phyloP scores from a whole-genome alignment of 2,113 vertebrate species.

The Bungarus multicinctus region DNA sequence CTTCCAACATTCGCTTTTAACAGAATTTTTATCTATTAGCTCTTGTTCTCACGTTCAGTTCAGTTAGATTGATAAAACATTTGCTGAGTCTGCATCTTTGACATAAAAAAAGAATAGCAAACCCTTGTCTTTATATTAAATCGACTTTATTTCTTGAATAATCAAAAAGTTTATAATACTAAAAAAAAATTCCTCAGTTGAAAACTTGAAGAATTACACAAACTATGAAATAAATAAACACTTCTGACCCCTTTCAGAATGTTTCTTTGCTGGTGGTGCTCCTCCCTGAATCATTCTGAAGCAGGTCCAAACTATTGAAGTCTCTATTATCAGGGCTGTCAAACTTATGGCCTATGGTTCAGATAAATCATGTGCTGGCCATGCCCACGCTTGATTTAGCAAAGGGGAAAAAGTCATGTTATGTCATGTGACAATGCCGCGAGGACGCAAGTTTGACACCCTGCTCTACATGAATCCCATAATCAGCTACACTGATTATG shows the following conservation, averaged over 20 bases:
- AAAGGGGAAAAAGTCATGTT: too few species aligned
- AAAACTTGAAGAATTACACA: background rate
- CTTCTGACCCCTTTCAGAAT: accelerated
- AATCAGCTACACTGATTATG: background rate
- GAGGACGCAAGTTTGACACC: too few species aligned
- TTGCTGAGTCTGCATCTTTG: background rate
- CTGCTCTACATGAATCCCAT: background rate
- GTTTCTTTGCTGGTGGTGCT: background rate
- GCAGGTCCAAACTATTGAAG: background rate
- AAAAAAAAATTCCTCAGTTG: background rate
- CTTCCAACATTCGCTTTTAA: too few species aligned
- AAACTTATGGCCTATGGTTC: too few species aligned
- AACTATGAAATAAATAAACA: background rate
- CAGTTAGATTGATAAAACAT: background rate
- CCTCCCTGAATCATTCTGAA: background rate
- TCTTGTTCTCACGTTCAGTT: background rate
- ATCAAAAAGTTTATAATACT: background rate
- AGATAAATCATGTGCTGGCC: too few species aligned
- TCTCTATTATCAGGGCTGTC: background rate
- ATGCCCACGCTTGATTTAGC: too few species aligned
- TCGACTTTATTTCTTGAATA: background rate
- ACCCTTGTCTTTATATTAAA: background rate
- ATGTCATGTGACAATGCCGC: too few species aligned
- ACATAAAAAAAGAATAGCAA: background rate
- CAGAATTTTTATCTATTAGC: background rate